These are phyloP conservation scores for Ciconia maguari DNA, from an alignment of 2,113 vertebrate species.

Conservation along the genomic window DNA sequence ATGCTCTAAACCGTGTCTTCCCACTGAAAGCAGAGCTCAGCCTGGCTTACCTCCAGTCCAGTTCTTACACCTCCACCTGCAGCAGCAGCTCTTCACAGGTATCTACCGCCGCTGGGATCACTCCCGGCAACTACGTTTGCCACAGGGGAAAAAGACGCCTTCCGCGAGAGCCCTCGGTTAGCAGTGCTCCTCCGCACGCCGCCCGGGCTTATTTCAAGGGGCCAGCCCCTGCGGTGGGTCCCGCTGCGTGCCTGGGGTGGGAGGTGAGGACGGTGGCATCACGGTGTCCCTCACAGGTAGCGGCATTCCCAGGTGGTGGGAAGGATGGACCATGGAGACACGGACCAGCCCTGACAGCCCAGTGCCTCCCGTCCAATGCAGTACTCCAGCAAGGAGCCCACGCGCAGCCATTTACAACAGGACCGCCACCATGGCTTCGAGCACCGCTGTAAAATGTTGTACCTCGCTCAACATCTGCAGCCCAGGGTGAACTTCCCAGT, in stretches of 20 bases:
- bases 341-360: not conserved
- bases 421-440: accelerated
- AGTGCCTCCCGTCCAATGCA: not conserved
- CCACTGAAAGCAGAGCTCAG: not conserved
- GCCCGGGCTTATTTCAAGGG: not conserved
- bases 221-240: not conserved
- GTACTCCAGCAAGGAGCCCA: not conserved
- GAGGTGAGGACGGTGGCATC: not conserved
- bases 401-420: not conserved
- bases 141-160: not conserved
- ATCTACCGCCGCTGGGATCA: not conserved
- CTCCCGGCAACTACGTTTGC: not conserved
- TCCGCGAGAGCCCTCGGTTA: accelerated
- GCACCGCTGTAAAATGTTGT: accelerated
- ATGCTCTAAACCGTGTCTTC: not conserved
- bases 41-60: not conserved
- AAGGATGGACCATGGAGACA: not conserved
- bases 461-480: not conserved
- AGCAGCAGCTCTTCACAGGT: not conserved
- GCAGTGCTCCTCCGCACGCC: not conserved
- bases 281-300: accelerated
- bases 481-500: not conserved
- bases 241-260: accelerated
- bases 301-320: not conserved
- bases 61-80: not conserved